Base-by-base conservation (phyloP, 2,888 invertebrate species). In the Chrysolina americana region DNA sequence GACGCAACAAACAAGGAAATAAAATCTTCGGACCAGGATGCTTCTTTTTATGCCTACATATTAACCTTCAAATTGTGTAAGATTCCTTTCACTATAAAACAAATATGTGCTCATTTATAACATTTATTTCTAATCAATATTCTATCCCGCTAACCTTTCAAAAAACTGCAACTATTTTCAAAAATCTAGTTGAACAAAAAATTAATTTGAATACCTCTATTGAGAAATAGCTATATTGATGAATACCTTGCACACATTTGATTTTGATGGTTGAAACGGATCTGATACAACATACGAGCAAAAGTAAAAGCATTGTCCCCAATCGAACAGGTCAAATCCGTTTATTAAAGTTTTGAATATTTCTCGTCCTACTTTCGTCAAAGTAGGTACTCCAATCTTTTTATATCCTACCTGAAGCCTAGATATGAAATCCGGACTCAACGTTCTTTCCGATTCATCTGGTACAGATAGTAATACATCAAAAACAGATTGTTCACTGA, bases 341-440 rank as follows among this genome's bases (percentile, higher is more conserved):
- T 82, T 81, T 84, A 71, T 77, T 75, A 78, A 78, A 78, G 76
- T 78, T 78, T 80, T 78, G 73, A 76, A 78, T 77, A 76, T 73
- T 76, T 74, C 73, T 78, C 72, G 79, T 73, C 78, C 78, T 78
- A 80, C 76, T 77, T 79, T 79, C 71, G 66, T 71, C 66, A 64
- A 69, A 62, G 68, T 50, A 70, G 74, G 59, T 73, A 59, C 59
- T 59, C 13, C 28, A 53, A 70, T 76, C 75, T 71, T 72, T 73
- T 71, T 71, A 71, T 74, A 76, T 73, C 78, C 73, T 83, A 88
- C 88, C 88, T 88, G 88, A 76, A 88, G 83, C 79, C 88, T 85
- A 77, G 78, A 82, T 76, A 88, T 83, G 79, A 88, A 87, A 84
- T 88, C 88, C 70, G 83, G 82, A 81, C 87, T 86, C 53, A 85